Evolutionary conservation across 1,140 invertebrate genomes (phyloP).

Genomic region (Sycophaga agraensis): DNA sequence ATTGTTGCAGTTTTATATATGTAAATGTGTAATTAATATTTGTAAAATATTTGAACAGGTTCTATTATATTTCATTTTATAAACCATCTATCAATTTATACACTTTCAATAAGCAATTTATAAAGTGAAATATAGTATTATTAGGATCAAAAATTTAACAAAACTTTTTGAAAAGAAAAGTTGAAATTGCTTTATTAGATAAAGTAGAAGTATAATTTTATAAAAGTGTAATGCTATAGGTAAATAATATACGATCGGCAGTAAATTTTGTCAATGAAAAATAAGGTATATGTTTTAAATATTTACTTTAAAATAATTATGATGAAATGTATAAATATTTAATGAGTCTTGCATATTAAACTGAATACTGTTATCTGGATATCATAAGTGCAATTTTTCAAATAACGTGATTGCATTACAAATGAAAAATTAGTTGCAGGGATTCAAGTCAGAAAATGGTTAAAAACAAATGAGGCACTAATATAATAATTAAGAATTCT

Average conservation of each 20-base stretch:
- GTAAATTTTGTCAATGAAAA: constrained; percentile 9
- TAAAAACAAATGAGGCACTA: no score
- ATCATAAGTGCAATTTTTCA: neutral
- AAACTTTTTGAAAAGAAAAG: neutral
- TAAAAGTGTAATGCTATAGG: constrained; percentile 9
- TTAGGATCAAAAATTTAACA: constrained; percentile 6
- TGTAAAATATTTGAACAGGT: neutral
- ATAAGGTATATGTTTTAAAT: neutral
- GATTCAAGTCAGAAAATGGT: no score
- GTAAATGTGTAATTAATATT: constrained; percentile 13
- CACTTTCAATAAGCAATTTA: neutral
- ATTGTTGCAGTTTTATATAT: constrained; percentile 3
- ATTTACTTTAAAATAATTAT: neutral
- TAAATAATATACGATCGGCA: neutral
- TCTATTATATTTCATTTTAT: no score
- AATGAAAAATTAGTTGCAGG: no score
- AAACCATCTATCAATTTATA: neutral
- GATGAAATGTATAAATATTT: neutral
- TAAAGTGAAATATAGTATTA: neutral
- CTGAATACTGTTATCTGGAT: neutral
- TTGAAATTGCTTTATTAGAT: neutral
- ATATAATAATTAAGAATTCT: no score
- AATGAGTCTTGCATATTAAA: neutral
- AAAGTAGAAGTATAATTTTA: neutral
- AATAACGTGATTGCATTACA: neutral